Evolutionary conservation across 2,888 invertebrate genomes (phyloP).

Genomic region (Chaitophorus viminalis): DNA sequence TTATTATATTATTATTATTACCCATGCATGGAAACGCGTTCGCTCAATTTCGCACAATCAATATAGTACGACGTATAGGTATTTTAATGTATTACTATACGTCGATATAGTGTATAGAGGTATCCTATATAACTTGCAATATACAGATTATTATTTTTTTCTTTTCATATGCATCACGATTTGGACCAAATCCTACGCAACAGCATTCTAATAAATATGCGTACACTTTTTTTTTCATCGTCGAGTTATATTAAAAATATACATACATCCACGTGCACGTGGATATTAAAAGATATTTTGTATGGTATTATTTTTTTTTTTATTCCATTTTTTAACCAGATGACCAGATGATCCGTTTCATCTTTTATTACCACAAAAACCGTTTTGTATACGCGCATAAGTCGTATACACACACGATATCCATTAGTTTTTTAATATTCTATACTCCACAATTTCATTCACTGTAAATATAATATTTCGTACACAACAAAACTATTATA

Average conservation of each 20-base stretch:
- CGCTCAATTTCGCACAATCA: conserved; percentile 16
- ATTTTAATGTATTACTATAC: no score
- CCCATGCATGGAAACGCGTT: neutral
- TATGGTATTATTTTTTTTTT: neutral
- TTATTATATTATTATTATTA: neutral
- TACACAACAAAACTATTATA: no score
- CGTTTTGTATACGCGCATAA: neutral
- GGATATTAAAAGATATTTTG: neutral
- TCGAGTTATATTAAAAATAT: neutral
- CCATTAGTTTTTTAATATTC: neutral
- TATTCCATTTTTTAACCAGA: neutral
- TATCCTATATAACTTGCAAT: neutral
- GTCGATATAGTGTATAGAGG: no score
- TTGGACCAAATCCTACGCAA: neutral
- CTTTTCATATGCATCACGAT: neutral
- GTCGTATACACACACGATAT: neutral
- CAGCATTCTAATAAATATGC: neutral
- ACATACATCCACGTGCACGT: conserved; percentile 28
- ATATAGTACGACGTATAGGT: neutral
- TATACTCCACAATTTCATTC: neutral
- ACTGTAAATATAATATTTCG: neutral
- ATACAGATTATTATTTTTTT: neutral
- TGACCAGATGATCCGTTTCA: conserved; percentile 38
- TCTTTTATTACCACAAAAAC: neutral
- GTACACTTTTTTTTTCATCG: neutral